Percentiles rank a stretch among this genome's conserved stretches.
Evolutionary conservation across 1,140 invertebrate genomes (phyloP).

Genomic region (Choristoneura fumiferana): DNA sequence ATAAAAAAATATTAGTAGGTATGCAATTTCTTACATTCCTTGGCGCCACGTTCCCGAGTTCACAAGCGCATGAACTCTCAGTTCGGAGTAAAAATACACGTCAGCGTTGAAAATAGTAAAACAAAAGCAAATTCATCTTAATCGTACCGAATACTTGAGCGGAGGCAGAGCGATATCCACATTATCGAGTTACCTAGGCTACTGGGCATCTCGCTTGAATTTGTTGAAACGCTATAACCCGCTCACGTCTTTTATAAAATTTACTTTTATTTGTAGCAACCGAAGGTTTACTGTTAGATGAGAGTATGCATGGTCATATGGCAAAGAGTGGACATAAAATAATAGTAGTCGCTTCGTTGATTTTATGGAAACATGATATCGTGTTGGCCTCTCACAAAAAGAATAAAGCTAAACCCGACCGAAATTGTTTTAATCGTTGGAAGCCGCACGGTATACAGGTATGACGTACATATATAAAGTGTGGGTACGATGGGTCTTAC

Average conservation of each 20-base stretch:
- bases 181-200: slow-evolving; percentile 76
- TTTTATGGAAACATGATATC: slow-evolving; percentile 77
- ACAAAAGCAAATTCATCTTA: slow-evolving; percentile 72
- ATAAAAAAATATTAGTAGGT: too few species aligned
- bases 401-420: slow-evolving; percentile 66
- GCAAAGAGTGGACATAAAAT: slow-evolving; percentile 54
- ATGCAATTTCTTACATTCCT: neutral
- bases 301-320: slow-evolving; percentile 35
- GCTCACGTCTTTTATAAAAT: slow-evolving; percentile 21
- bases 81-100: slow-evolving; percentile 22
- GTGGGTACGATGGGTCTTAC: slow-evolving; percentile 28
- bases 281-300: slow-evolving; percentile 36
- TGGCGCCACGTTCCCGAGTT: slow-evolving; percentile 3
- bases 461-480: slow-evolving; percentile 34
- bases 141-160: slow-evolving; percentile 73
- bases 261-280: slow-evolving; percentile 25
- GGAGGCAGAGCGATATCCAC: slow-evolving; percentile 70
- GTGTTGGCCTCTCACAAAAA: slow-evolving; percentile 74
- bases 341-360: slow-evolving; percentile 75
- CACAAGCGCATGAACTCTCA: slow-evolving; percentile 16
- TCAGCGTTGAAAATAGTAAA: slow-evolving; percentile 53
- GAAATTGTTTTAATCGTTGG: slow-evolving; percentile 77
- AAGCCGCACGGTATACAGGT: slow-evolving; percentile 54
- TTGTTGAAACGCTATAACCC: slow-evolving; percentile 38
- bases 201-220: slow-evolving; percentile 57